phyloP scores from a whole-genome alignment of 2,797 vertebrate genomes.

The Caiman crocodilus region DNA sequence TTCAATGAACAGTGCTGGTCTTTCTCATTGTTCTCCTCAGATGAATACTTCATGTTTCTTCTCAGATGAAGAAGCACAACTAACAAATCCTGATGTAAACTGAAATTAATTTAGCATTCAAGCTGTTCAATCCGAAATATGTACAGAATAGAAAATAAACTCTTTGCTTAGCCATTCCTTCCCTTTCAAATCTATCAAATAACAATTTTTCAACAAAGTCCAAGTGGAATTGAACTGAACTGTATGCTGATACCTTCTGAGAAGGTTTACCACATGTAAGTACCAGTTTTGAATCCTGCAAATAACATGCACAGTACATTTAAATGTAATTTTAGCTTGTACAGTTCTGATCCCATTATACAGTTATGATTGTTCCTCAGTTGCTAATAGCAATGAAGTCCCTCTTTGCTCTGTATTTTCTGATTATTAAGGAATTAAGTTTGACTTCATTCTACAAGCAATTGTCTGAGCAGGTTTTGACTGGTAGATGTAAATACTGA shows the following conservation, averaged over 20 bases:
- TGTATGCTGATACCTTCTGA: not conserved
- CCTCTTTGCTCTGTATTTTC: not conserved
- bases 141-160: not conserved
- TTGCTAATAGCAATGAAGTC: not conserved
- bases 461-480: not conserved
- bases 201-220: not conserved
- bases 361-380: not conserved
- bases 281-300: not conserved
- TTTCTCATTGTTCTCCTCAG: not conserved
- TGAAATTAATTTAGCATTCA: not conserved
- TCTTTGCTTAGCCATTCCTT: not conserved
- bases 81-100: not conserved
- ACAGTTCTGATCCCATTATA: not conserved
- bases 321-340: not conserved
- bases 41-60: not conserved
- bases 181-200: not conserved
- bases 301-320: not conserved
- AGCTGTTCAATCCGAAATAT: not conserved
- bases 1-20: accelerated
- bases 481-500: not conserved
- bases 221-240: not conserved
- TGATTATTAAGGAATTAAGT: not conserved
- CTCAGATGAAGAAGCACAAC: not conserved
- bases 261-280: not conserved
- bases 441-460: not conserved